A percentile compares a stretch with the other conserved stretches of the same genome.
These are phyloP conservation scores for Semnornis frantzii DNA, from an alignment of 2,113 vertebrate species.

Conservation along the genomic window DNA sequence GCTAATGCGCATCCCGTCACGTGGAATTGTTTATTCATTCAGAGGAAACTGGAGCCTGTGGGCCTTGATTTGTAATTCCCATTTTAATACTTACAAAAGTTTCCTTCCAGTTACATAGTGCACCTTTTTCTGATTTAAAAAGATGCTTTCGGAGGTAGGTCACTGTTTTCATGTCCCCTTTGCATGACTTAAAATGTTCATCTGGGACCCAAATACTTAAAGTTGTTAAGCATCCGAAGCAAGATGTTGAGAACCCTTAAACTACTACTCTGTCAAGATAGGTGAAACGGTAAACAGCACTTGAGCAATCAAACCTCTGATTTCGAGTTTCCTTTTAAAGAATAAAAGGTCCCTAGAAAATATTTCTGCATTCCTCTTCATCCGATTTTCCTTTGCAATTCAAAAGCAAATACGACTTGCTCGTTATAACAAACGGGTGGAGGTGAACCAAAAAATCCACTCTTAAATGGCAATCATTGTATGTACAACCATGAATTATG, in stretches of 20 bases:
- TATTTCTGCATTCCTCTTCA: slow-evolving; percentile 38
- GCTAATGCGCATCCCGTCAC: neutral
- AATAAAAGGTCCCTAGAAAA: slow-evolving; percentile 53
- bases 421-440: slow-evolving; percentile 27
- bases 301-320: slow-evolving; percentile 34
- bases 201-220: slow-evolving; percentile 24
- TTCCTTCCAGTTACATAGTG: slow-evolving; percentile 16
- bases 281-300: slow-evolving; percentile 49
- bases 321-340: slow-evolving; percentile 58
- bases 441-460: slow-evolving; percentile 41
- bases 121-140: slow-evolving; percentile 72
- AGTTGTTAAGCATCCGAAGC: neutral
- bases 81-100: slow-evolving; percentile 15
- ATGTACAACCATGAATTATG: slow-evolving; percentile 50
- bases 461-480: slow-evolving; percentile 18
- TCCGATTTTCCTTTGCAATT: slow-evolving; percentile 7
- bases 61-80: slow-evolving; percentile 39
- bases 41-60: neutral
- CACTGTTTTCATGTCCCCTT: slow-evolving; percentile 51
- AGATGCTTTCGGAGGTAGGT: slow-evolving; percentile 62
- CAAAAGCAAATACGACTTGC: slow-evolving; percentile 22
- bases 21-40: slow-evolving; percentile 11
- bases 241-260: slow-evolving; percentile 50
- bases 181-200: slow-evolving; percentile 46
- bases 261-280: slow-evolving; percentile 48